Evolutionary conservation across 2,797 vertebrate species (phyloP).

Genomic region (Miopithecus talapoin): DNA sequence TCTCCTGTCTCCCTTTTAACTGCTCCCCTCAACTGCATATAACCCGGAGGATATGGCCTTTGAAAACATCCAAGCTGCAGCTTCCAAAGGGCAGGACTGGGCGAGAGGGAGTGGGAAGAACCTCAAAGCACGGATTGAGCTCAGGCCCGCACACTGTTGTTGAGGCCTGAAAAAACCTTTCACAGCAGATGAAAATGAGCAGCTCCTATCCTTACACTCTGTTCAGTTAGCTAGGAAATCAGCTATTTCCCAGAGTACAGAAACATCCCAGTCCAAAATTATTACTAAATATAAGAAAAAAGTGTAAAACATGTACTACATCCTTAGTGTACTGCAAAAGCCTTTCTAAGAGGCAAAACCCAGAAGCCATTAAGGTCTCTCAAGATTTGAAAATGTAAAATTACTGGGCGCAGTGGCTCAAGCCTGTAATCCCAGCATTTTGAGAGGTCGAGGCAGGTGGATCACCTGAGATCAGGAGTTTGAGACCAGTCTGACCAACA

Average conservation of each 20-base stretch:
- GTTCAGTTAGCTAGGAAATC: background rate
- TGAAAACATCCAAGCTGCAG: background rate
- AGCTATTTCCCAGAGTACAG: background rate
- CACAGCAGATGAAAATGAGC: background rate
- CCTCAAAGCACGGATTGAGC: background rate
- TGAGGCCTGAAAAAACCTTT: background rate
- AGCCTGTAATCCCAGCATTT: no score
- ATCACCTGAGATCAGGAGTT: no score
- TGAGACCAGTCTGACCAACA: no score
- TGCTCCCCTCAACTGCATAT: background rate
- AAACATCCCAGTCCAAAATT: background rate
- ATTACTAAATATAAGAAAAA: background rate
- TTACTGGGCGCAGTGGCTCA: no score
- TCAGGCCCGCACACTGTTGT: background rate
- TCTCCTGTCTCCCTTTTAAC: background rate
- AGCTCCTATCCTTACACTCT: background rate
- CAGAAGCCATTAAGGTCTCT: background rate
- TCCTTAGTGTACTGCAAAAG: background rate
- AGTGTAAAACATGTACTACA: background rate
- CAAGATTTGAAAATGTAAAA: background rate
- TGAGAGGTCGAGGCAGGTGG: no score
- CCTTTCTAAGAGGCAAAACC: background rate
- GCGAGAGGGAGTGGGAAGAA: no score
- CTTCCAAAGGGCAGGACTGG: background rate
- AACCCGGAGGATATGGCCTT: background rate